Evolutionary conservation across 2,113 vertebrate species (phyloP), one percentile per base, ranked within the genome.

Genomic region (Hemibagrus wyckioides): DNA sequence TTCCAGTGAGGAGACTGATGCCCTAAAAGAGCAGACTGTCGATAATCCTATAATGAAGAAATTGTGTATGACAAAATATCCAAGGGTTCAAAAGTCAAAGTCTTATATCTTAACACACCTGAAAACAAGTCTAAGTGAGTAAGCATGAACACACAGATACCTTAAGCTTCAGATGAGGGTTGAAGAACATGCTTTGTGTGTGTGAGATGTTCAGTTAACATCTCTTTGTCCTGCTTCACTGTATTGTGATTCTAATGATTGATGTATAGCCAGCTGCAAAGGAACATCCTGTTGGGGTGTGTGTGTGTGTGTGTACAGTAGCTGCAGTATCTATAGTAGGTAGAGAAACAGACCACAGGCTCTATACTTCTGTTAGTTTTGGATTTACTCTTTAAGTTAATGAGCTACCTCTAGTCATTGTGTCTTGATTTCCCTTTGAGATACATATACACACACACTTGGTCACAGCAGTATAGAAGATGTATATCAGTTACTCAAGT

Each of bases 201-300:
- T 30, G 28, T 54, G 52, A 4, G 30, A 23, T 57, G 17, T 36
- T 80, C 19, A 56, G n/a, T 36, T 59, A 59, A 61, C 57, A 63
- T 25, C 39, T 63, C 17, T 59, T 48, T 73, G 50, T 73, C 30
- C 21, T 63, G 25, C 52, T 59, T 52, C 39, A 73, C 21, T 63
- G 19, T 81, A 86, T 86, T 86, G 85, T 82, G 28, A 39, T 82
- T 17, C 79, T 44, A 56, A 39, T 82, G 79, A 86, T n/a, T 81
- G 85, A 80, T 81, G 61, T 17, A 30, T 28, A 33, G 63, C 85
- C 63, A 81, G 33, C 77, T 52, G 25, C 63, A 41, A 50, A 69
- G 48, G n/a, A 80, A 56, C 77, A 69, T 80, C 33, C 33, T 85
- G 59, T 54, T 44, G 13, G 67, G 44, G 39, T 21, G 41, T n/a